Conservation (phyloP, 1,140 invertebrate species). For the Drosophila takahashii region DNA sequence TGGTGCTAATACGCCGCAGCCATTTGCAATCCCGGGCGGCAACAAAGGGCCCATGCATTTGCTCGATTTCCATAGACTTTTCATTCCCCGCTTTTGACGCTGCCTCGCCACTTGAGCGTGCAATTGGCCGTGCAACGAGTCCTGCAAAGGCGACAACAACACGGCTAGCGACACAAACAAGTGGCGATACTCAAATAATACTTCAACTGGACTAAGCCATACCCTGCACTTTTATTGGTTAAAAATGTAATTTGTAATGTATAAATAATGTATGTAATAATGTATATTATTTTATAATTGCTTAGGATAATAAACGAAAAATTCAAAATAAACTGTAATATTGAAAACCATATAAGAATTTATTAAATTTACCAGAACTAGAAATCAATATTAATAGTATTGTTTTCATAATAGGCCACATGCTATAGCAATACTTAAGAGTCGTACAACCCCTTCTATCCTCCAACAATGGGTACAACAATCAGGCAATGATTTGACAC, state of each 20-base stretch:
- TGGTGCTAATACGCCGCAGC: conserved; percentile 39
- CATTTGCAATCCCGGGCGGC: conserved; percentile 17
- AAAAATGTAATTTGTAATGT: too few relatives aligned
- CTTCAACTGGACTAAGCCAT: not conserved
- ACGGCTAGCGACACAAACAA: conserved; percentile 25
- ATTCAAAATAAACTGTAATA: too few relatives aligned
- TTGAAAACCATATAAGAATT: too few relatives aligned
- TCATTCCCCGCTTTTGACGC: conserved; percentile 43
- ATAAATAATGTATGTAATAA: too few relatives aligned
- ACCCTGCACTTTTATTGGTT: not conserved
- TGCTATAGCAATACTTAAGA: not conserved
- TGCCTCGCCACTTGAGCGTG: conserved; percentile 59
- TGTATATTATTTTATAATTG: too few relatives aligned
- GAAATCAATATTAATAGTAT: too few relatives aligned
- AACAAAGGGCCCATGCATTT: conserved; percentile 42
- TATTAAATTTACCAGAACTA: too few relatives aligned
- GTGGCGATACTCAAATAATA: not conserved
- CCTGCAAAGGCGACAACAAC: conserved; percentile 41
- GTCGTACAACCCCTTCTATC: not conserved
- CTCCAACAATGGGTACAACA: conserved; percentile 11
- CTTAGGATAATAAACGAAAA: too few relatives aligned
- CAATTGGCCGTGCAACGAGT: conserved; percentile 74
- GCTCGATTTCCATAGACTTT: conserved; percentile 47
- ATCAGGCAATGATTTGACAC: conserved; percentile 67
- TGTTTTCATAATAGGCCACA: not conserved